Conservation (phyloP, 2,113 vertebrate species). For the Perca schrenkii region DNA sequence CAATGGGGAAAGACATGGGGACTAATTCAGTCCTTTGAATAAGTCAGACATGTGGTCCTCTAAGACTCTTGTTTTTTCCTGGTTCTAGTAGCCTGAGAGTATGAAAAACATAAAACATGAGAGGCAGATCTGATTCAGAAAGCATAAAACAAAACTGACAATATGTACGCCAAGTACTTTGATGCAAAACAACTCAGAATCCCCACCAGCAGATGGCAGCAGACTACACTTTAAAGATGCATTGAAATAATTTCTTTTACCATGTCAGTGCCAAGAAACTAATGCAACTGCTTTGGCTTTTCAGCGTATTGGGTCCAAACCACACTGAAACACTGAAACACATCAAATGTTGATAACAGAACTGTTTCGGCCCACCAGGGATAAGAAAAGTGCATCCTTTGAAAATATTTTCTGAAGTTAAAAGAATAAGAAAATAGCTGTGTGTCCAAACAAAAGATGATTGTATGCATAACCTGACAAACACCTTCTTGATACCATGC, state of each 20-base stretch:
- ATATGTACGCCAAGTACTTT: background rate
- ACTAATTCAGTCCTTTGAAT: constrained; percentile 29
- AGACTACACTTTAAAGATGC: constrained; percentile 61
- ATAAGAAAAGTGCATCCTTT: background rate
- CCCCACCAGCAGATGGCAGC: constrained; percentile 78
- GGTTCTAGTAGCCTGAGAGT: background rate
- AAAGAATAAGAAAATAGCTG: background rate
- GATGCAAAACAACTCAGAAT: background rate
- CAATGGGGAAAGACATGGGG: constrained; percentile 14
- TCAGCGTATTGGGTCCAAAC: background rate
- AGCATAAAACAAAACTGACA: background rate
- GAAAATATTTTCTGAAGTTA: background rate
- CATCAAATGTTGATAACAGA: background rate
- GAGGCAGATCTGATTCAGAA: background rate
- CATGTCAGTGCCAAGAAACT: background rate
- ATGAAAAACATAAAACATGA: background rate
- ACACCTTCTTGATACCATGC: background rate
- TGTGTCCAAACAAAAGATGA: background rate
- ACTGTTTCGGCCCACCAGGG: background rate
- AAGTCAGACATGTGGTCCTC: constrained; percentile 3
- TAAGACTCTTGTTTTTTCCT: constrained; percentile 20
- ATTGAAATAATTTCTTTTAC: background rate
- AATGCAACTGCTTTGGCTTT: background rate
- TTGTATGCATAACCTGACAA: background rate
- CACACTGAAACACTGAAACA: background rate